Base-by-base conservation (phyloP, 2,888 invertebrate genomes). In the Latrodectus elegans region DNA sequence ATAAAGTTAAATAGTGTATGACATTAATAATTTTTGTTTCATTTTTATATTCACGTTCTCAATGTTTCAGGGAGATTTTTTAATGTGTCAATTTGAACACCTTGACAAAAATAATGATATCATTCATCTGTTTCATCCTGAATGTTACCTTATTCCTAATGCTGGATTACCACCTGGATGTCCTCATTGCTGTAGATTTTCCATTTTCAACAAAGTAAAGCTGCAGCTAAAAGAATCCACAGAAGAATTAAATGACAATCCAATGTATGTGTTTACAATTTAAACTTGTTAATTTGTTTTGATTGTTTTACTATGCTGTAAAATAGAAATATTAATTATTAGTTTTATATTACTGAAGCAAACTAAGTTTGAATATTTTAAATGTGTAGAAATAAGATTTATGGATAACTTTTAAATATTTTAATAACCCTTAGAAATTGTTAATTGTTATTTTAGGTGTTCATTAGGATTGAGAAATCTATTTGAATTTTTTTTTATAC, bases 61-160 rank as follows among this genome's bases (percentile, higher is more conserved):
- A 22, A 38, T 1, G 4, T 60, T 87, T 67, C 92, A 96, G 96
- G 97, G 97, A 8, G 94, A 94, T 90, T 97, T 97, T 93, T 94
- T 95, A 90, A 95, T 96, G 90, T 97, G 97, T 92, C 94, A 60
- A 49, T 64, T 26, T 53, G 65, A 71, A 14, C 38, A 90, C 55
- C 71, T 81, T n/a, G 53, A 38, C 67, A 91, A 91, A 83, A 91
- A 91, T 75, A 90, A 90, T 38, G 90, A 90, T 51, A 94, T 79
- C 93, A 94, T 84, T 94, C 97, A 97, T 92, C 94, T 96, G 90
- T 97, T 96, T 92, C 97, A 97, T 93, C 93, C 95, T 81, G 95
- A 95, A 80, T 97, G 97, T 91, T 89, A 85, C 64, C 86, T 90
- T 74, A 87, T 92, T 60, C 92, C 92, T 88, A 93, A 93, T 71